Evolutionary conservation across 2,797 vertebrate genomes (phyloP), one percentile per base, ranked within the genome.

Genomic region (Hephaestus fuliginosus): DNA sequence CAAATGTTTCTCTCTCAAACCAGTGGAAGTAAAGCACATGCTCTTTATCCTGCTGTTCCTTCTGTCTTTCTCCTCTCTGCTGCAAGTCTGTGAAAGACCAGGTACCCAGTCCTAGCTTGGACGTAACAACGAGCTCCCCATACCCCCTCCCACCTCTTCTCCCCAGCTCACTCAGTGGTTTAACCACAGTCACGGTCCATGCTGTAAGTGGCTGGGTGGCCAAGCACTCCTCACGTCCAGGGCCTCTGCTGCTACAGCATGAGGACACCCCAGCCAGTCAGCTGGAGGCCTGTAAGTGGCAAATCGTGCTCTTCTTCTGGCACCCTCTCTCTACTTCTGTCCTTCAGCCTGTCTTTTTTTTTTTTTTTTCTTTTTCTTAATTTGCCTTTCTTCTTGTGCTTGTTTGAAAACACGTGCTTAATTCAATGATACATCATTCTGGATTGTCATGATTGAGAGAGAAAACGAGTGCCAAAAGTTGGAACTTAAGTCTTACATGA

Each of bases 181-280:
- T 14, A 12, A 72, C 72, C 72, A 86, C 69, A 49, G 88, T 94
- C 93, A 94, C 92, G 96, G 96, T 96, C 96, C 90, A 90, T 94
- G 94, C 96, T 97, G 97, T 99, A 99, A 99, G 98, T 97, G 98
- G 98, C 97, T 95, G 94, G 91, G 96, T 93, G 86, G 93, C 96
- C 93, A 84, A 91, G 95, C 94, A 90, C 95, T 69, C n/a, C 90
- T 89, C 70, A 30, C 56, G 97, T 91, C 92, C 78, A 33, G 83
- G 90, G 94, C 95, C 94, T 91, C 90, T 95, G 76, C 90, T 84
- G 53, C 82, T 61, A 80, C 69, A 60, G 55, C 63, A 62, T 1
- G 78, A 89, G 22, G 78, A 84, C 86, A 74, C 70, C 83, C 78
- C 41, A 75, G 22, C 69, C 30, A 53, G 81, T 80, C 73, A 90